These are phyloP conservation scores for Caenorhabditis virilis DNA, from an alignment of 2,888 invertebrate species.

Conservation along the genomic window DNA sequence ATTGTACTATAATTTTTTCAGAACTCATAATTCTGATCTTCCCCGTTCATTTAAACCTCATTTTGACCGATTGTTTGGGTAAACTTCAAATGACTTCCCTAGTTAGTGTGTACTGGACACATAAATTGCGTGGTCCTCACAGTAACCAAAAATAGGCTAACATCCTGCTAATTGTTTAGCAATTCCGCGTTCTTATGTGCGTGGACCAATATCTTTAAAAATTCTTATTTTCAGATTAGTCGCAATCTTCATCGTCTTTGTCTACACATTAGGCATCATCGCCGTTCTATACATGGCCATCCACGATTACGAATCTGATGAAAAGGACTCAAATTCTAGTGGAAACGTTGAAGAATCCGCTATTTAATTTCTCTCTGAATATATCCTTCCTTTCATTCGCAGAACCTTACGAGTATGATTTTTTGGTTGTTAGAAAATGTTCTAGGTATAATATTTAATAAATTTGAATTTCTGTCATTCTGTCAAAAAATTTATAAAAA, in stretches of 20 bases:
- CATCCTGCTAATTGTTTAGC: no score
- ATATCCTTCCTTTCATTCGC: conserved; percentile 1
- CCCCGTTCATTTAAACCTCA: no score
- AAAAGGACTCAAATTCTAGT: neutral
- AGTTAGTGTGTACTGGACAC: no score
- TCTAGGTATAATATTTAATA: neutral
- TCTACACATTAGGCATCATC: conserved; percentile 45
- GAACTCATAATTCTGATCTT: no score
- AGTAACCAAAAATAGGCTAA: no score
- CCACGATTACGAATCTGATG: conserved; percentile 24
- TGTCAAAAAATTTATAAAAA: neutral
- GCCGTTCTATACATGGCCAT: conserved; percentile 49
- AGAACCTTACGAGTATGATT: conserved; percentile 4
- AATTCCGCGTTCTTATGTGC: neutral
- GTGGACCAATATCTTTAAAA: neutral
- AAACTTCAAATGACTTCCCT: no score
- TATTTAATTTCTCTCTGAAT: conserved; percentile 6
- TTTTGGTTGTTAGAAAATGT: conserved; percentile 2
- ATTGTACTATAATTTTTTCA: no score
- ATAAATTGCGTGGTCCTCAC: no score
- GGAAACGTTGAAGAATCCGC: conserved; percentile 24
- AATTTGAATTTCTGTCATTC: neutral
- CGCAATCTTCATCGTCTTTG: conserved; percentile 37
- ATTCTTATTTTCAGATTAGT: conserved; percentile 36
- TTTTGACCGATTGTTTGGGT: no score